Conservation (phyloP, 2,888 invertebrate species). For the Drepanosiphum platanoidis region DNA sequence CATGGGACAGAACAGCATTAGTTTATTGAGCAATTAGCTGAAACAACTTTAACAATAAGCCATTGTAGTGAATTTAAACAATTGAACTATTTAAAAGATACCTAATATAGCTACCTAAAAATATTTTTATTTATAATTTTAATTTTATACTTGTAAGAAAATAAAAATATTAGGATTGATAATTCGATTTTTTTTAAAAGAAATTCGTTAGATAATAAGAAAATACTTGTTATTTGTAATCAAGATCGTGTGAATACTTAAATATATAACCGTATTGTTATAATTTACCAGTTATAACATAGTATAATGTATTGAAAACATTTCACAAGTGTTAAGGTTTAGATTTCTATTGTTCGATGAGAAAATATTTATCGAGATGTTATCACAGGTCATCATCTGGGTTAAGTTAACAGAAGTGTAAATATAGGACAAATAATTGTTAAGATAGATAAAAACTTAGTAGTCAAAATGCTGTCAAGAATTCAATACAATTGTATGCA, state of each 20-base stretch:
- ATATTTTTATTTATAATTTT: neutral
- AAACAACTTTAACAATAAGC: constrained; percentile 22
- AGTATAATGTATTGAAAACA: neutral
- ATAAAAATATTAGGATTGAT: neutral
- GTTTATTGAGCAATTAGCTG: constrained; percentile 24
- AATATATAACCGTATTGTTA: constrained; percentile 3
- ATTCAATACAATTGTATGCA: neutral
- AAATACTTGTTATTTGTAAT: constrained; percentile 11
- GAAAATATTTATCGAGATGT: constrained; percentile 14
- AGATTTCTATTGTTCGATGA: constrained; percentile 1
- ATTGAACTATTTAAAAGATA: neutral
- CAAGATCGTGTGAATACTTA: neutral
- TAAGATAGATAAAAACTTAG: neutral
- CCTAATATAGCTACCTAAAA: too few species aligned
- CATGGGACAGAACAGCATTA: neutral
- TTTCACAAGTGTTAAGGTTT: constrained; percentile 15
- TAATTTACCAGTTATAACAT: neutral
- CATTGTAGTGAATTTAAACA: neutral
- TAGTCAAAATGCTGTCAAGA: neutral
- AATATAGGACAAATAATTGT: neutral
- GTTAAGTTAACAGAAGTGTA: constrained; percentile 14
- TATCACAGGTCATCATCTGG: neutral
- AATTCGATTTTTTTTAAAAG: too few species aligned
- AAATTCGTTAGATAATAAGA: neutral
- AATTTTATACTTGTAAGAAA: too few species aligned